Percentiles rank a stretch among this genome's conserved stretches.
phyloP scores from a whole-genome alignment of 2,888 invertebrate species.

The Microplitis deprimator region DNA sequence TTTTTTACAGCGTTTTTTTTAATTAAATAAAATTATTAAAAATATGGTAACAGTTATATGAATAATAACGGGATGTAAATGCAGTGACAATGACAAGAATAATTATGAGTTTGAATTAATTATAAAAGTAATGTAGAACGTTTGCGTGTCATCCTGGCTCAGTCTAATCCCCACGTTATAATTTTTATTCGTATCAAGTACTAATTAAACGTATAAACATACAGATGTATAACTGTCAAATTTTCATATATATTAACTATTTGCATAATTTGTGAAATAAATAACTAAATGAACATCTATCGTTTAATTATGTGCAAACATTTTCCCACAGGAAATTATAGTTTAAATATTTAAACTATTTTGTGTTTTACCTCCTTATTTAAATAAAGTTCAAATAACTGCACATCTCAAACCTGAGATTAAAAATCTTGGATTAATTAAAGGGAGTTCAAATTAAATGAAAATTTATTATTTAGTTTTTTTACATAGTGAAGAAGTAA shows the following conservation, averaged over 20 bases:
- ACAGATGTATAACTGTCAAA: not conserved
- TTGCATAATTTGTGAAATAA: not conserved
- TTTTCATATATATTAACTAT: not conserved
- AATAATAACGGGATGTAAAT: not conserved
- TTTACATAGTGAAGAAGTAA: too few species aligned
- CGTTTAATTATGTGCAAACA: not conserved
- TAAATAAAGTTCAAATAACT: too few species aligned
- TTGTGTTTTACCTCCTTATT: too few species aligned
- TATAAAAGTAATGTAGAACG: not conserved
- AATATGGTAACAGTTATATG: not conserved
- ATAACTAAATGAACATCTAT: not conserved
- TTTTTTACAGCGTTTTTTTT: not conserved
- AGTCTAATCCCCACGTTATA: not conserved
- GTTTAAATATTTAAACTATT: too few species aligned
- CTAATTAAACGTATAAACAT: not conserved
- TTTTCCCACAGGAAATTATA: too few species aligned
- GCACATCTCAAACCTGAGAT: too few species aligned
- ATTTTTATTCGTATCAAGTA: not conserved
- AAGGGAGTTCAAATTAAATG: too few species aligned
- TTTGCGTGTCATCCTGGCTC: not conserved
- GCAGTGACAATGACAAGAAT: not conserved
- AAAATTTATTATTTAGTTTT: too few species aligned
- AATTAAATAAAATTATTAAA: not conserved
- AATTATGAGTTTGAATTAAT: not conserved
- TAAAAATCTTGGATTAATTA: too few species aligned